Base-by-base conservation (phyloP, 2,113 vertebrate species). In the Hippocampus zosterae region DNA sequence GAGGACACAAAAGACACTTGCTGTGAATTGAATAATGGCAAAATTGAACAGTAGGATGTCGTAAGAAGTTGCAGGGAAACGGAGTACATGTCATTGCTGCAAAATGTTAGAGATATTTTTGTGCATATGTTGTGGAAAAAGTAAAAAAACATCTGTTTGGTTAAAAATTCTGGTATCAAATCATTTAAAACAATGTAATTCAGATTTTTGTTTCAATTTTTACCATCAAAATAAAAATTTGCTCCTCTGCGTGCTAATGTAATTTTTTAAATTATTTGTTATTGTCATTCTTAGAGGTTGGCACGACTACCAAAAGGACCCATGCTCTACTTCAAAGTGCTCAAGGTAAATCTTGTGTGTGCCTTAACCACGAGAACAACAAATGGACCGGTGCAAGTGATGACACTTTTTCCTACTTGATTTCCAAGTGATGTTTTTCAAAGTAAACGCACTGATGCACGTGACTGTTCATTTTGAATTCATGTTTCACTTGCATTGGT, bases 221-320 rank as follows among this genome's bases (percentile, higher is more conserved):
- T 5, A 37, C 33, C 5, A 0, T 3, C 10, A 13, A 13, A 63
- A 21, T 18, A 37, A 53, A 9, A 56, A 12, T 10, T 57, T 57
- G 12, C 5, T 57, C 11, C 11, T 57, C 55, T 60, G 27, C 27
- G 18, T 60, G 23, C 27, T 37, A 33, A 57, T 25, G 1, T 57
- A 5, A 27, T 57, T 25, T 40, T 9, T 62, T 33, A 4, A 5
- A 1, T 57, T 65, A 46, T 0, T 69, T 68, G 4, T 74, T 2
- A 19, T 37, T 60, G 15, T 65, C 13, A 46, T 46, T 46, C 53
- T 0, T 75, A 98, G 96, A 95, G 94, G 73, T 78, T 98, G 57
- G 93, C 95, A 53, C 93, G 95, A 3, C 92, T 98, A 27, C 95
- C 95, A 0, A 94, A 95, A 75, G 96, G 96, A 3, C 96, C 96